Conservation (phyloP, 1,140 invertebrate genomes). For the Adoxophyes honmai region DNA sequence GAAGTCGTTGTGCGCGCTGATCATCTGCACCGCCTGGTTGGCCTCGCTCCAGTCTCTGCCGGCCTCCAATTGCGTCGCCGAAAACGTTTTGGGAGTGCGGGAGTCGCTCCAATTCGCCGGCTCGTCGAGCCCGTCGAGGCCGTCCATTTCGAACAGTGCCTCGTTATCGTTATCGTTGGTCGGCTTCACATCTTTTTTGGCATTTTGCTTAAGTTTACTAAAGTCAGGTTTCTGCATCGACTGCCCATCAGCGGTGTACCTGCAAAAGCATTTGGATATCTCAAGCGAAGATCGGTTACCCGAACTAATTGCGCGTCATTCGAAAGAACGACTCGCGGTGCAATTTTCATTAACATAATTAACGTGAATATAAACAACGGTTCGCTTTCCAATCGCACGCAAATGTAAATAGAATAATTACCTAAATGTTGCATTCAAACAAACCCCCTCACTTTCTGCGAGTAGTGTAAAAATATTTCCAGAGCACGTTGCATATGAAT, state of each 20-base stretch:
- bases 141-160: conserved; percentile 83
- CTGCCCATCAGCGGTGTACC: conserved; percentile 73
- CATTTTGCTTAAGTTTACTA: conserved; percentile 60
- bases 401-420: conserved; percentile 13
- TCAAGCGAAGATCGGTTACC: conserved; percentile 6
- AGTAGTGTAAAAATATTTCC: not conserved
- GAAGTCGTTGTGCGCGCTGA: conserved; percentile 80
- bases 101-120: conserved; percentile 47
- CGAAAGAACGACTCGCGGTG: not conserved
- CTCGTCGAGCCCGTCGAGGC: conserved; percentile 82
- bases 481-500: conserved; percentile 1
- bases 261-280: conserved; percentile 30
- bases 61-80: conserved; percentile 60
- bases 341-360: conserved; percentile 20
- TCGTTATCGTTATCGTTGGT: conserved; percentile 76
- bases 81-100: conserved; percentile 61
- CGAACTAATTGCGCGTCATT: conserved; percentile 1
- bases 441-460: conserved; percentile 17
- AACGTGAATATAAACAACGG: conserved; percentile 22
- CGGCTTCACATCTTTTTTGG: conserved; percentile 55
- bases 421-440: not conserved
- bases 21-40: conserved; percentile 70
- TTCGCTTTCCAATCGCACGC: conserved; percentile 34
- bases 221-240: conserved; percentile 70
- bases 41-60: conserved; percentile 69